Evolutionary conservation across 1,140 invertebrate species (phyloP).

Genomic region (Macrocentrus cingulum): DNA sequence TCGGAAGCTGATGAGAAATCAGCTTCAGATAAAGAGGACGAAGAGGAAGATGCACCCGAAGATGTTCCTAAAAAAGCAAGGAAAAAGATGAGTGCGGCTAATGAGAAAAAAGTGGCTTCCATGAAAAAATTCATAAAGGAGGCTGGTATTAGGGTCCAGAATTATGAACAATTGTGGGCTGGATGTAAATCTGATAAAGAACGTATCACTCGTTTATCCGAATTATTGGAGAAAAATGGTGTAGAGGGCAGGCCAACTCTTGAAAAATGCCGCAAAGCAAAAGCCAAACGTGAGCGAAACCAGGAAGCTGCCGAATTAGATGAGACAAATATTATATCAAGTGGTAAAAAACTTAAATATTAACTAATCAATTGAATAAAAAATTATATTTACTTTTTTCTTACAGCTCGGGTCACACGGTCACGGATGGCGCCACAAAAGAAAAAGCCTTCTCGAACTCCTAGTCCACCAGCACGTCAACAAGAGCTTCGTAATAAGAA

Average conservation of each 20-base stretch:
- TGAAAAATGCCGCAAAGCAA: constrained; percentile 47
- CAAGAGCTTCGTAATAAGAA: constrained; percentile 40
- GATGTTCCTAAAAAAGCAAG: too few species aligned
- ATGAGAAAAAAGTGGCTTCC: constrained; percentile 25
- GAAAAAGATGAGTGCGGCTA: constrained; percentile 4
- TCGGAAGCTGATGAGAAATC: constrained; percentile 20
- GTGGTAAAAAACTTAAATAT: constrained; percentile 39
- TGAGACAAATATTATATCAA: constrained; percentile 41
- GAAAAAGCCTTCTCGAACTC: constrained; percentile 18
- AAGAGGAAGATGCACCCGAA: constrained; percentile 17
- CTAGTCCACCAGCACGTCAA: constrained; percentile 26
- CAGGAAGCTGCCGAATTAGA: constrained; percentile 42
- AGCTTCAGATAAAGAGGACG: constrained; percentile 23
- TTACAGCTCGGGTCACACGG: constrained; percentile 44
- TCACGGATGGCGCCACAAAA: constrained; percentile 32
- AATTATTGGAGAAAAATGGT: constrained; percentile 46
- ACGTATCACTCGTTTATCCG: constrained; percentile 37
- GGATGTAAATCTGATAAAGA: constrained; percentile 41
- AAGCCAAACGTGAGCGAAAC: constrained; percentile 36
- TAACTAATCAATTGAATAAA: background rate
- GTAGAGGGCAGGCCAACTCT: constrained; percentile 42
- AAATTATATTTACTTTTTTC: constrained; percentile 24
- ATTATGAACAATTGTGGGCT: constrained; percentile 42
- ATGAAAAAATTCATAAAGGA: constrained; percentile 42
- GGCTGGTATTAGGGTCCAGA: constrained; percentile 44